These are phyloP conservation scores for Philereme vetulata DNA, from an alignment of 2,888 invertebrate genomes.

Conservation along the genomic window DNA sequence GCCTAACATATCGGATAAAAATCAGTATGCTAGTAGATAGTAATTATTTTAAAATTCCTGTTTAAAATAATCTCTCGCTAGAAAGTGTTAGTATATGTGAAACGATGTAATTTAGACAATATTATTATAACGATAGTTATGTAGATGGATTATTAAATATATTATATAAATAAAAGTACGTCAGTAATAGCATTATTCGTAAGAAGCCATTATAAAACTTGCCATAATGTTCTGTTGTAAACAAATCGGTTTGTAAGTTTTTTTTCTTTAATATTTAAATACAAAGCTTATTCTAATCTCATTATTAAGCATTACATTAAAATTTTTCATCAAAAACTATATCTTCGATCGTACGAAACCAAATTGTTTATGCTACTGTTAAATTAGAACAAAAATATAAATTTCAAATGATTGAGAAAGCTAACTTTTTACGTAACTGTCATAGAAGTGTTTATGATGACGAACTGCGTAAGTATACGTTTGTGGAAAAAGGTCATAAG, in stretches of 20 bases:
- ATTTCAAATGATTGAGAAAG: neutral
- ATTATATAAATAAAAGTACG: constrained; percentile 21
- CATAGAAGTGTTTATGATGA: neutral
- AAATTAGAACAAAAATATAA: neutral
- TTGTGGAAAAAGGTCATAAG: constrained; percentile 25
- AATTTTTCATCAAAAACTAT: neutral
- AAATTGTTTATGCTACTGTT: neutral
- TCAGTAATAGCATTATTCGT: constrained; percentile 17
- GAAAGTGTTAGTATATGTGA: constrained; percentile 53
- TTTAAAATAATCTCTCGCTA: constrained; percentile 68
- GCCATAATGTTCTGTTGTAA: too few relatives aligned
- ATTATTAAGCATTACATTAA: too few relatives aligned
- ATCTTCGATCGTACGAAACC: neutral
- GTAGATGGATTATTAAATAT: constrained; percentile 39
- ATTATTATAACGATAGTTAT: constrained; percentile 56
- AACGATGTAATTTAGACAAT: constrained; percentile 77
- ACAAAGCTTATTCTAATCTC: too few relatives aligned
- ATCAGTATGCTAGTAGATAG: constrained; percentile 67
- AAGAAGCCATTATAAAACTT: neutral
- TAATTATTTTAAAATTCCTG: constrained; percentile 58
- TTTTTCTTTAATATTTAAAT: too few relatives aligned
- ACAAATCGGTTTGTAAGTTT: too few relatives aligned
- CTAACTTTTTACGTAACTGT: neutral
- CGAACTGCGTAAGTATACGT: constrained; percentile 31
- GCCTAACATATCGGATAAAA: constrained; percentile 78